These are phyloP conservation scores for Caenorhabditis wallacei DNA, from an alignment of 2,888 invertebrate genomes.

Conservation along the genomic window DNA sequence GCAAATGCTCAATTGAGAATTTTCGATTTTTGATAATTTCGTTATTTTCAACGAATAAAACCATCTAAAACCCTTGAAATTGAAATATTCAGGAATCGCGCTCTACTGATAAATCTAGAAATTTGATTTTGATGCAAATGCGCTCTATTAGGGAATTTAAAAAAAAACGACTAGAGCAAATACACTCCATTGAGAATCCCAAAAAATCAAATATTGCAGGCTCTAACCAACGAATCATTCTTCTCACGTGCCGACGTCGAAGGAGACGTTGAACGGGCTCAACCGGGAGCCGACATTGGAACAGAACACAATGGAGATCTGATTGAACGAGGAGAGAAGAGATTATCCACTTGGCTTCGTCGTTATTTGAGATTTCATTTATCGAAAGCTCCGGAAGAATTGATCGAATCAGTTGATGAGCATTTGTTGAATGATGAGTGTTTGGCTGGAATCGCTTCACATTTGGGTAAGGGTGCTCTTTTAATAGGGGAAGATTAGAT, in stretches of 20 bases:
- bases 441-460: conserved; percentile 58
- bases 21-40: no score
- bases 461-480: conserved; percentile 52
- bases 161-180: no score
- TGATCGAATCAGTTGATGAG: conserved; percentile 85
- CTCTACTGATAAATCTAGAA: no score
- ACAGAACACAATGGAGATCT: conserved; percentile 87
- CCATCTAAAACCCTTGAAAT: no score
- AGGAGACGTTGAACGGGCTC: conserved; percentile 63
- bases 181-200: no score
- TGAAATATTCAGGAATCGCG: no score
- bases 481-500: no score
- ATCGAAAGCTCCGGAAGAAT: conserved; percentile 89
- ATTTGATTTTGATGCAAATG: no score
- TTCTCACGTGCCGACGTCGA: conserved; percentile 74
- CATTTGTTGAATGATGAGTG: conserved; percentile 62
- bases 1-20: no score
- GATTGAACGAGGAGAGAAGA: conserved; percentile 87
- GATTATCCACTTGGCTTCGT: conserved; percentile 84
- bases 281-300: conserved; percentile 56
- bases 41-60: no score
- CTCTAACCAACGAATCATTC: conserved; percentile 77
- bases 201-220: conserved; percentile 59
- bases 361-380: conserved; percentile 88
- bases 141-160: no score